Percentiles rank a stretch among this genome's conserved stretches.
phyloP scores from a whole-genome alignment of 2,113 vertebrate species.

The Gracilinanus agilis region DNA sequence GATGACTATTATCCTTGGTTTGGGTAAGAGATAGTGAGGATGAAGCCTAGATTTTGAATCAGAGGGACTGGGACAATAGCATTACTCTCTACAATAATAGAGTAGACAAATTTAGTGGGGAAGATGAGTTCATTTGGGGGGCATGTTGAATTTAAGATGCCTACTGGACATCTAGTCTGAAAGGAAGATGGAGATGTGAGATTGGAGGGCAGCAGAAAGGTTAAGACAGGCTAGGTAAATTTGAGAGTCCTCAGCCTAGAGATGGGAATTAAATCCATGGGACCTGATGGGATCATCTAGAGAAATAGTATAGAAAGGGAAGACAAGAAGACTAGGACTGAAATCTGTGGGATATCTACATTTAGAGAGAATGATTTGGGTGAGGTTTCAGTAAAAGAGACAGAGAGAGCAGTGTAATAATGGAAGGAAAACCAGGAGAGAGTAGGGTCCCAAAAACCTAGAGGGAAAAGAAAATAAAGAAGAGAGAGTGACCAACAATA shows the following conservation, averaged over 20 bases:
- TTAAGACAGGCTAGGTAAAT: neutral
- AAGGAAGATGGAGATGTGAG: neutral
- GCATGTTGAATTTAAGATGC: neutral
- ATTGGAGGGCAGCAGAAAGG: neutral
- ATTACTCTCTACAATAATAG: neutral
- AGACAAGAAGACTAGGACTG: neutral
- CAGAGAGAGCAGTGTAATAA: neutral
- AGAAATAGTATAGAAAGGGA: neutral
- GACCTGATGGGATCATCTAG: neutral
- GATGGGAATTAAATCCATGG: neutral
- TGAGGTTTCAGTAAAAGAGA: neutral
- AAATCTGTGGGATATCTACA: neutral
- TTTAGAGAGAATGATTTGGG: neutral
- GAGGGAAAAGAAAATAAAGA: neutral
- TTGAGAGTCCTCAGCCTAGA: neutral
- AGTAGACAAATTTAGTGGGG: neutral
- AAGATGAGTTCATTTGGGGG: neutral
- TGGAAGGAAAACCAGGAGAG: neutral
- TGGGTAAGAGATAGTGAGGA: neutral
- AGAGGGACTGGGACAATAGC: neutral
- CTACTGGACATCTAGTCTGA: neutral
- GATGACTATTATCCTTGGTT: accelerated
- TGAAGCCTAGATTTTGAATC: neutral
- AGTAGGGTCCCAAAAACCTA: neutral
- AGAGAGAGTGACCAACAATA: neutral